phyloP scores from a whole-genome alignment of 2,888 invertebrate genomes.

The Parthenolecanium corni region DNA sequence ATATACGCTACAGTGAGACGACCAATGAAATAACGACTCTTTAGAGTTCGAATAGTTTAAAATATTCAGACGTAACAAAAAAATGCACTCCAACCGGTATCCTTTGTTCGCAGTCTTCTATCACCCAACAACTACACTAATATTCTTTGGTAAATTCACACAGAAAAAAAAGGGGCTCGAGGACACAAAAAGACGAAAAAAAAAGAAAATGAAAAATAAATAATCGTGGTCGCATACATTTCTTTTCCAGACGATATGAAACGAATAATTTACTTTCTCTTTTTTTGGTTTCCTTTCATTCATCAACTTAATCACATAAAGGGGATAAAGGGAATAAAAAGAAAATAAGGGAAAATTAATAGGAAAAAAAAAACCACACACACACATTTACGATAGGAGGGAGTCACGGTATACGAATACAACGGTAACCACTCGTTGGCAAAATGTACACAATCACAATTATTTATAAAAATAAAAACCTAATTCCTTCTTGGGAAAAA shows the following conservation, averaged over 20 bases:
- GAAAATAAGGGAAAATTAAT: not conserved
- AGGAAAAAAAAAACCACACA: not conserved
- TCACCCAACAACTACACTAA: too few relatives aligned
- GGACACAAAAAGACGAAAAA: too few relatives aligned
- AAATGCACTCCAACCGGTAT: too few relatives aligned
- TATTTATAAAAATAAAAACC: not conserved
- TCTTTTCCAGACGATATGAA: not conserved
- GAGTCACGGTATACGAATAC: not conserved
- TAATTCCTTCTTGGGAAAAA: not conserved
- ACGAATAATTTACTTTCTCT: too few relatives aligned
- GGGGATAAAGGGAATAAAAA: not conserved
- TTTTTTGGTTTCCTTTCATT: too few relatives aligned
- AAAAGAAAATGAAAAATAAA: not conserved
- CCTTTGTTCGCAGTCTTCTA: too few relatives aligned
- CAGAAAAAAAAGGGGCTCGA: too few relatives aligned
- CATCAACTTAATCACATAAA: not conserved
- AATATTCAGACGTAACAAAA: too few relatives aligned
- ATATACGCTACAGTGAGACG: too few relatives aligned
- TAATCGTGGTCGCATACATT: slow-evolving; percentile 9
- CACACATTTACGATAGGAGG: not conserved
- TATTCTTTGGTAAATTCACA: too few relatives aligned
- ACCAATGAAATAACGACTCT: too few relatives aligned
- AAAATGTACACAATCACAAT: slow-evolving; percentile 14
- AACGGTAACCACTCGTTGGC: slow-evolving; percentile 7
- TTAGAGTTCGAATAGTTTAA: too few relatives aligned